These are phyloP conservation scores for Caenorhabditis panamensis DNA, from an alignment of 2,888 invertebrate species.

Conservation along the genomic window DNA sequence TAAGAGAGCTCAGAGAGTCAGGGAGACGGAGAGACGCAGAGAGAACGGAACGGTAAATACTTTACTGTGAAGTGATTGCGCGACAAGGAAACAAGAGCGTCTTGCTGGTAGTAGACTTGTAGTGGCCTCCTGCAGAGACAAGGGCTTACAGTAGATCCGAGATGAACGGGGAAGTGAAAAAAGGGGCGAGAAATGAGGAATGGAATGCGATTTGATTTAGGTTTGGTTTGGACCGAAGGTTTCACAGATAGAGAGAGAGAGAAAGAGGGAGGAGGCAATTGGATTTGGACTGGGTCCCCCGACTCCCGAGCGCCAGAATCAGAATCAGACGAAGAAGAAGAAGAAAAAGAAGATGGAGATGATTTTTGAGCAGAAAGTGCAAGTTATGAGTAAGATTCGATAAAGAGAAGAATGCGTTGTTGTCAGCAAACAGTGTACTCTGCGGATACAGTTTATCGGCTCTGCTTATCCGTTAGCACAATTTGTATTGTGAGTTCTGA, in stretches of 20 bases:
- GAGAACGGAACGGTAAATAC: constrained; percentile 44
- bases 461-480: neutral
- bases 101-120: too few relatives aligned
- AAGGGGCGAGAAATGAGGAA: constrained; percentile 6
- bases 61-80: constrained; percentile 40
- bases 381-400: neutral
- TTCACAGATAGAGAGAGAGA: constrained; percentile 12
- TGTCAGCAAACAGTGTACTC: neutral
- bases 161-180: constrained; percentile 34
- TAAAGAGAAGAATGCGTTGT: neutral
- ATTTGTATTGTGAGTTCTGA: neutral
- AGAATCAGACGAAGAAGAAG: neutral
- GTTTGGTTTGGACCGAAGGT: constrained; percentile 8
- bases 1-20: constrained; percentile 29
- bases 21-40: constrained; percentile 27
- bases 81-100: neutral
- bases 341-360: too few relatives aligned
- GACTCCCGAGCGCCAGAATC: neutral
- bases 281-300: constrained; percentile 10
- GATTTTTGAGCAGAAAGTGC: constrained; percentile 33
- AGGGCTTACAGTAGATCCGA: neutral
- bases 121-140: neutral
- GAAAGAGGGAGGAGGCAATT: constrained; percentile 14
- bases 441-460: neutral
- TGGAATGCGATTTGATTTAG: constrained; percentile 28